Evolutionary conservation across 2,113 vertebrate genomes (phyloP), one percentile per base, ranked within the genome.

Genomic region (Albula glossodonta): DNA sequence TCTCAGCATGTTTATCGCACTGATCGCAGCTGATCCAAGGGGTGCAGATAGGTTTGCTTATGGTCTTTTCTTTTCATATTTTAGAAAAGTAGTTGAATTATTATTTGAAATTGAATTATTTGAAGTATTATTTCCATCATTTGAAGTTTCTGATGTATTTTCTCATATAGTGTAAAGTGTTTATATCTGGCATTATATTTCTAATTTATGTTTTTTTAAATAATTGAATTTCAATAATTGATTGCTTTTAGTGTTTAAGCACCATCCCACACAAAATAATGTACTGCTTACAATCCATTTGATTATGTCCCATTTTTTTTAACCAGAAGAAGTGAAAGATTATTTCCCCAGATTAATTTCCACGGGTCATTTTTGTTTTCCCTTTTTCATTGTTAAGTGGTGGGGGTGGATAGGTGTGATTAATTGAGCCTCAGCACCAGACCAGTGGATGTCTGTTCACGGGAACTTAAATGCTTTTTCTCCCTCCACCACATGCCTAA

Each of bases 391-490:
- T 49, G 15, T 53, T 82, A 19, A n/a, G 31, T 4, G 48, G 19
- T 4, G 31, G 17, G 17, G 80, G 66, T 86, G 86, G 48, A 49
- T 51, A 12, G 81, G 51, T 85, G 87, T 78, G 56, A 51, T 82
- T 85, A 9, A 81, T 86, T 84, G 57, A 50, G 53, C 74, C 82
- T n/a, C n/a, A 81, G 51, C 41, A 10, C 80, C 9, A n/a, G 2
- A 57, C 82, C 25, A 94, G 89, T 90, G 84, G 83, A 93, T 93
- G 88, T 93, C 90, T 85, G 87, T 91, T 90, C 92, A 93, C 80
- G 53, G 87, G 91, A 93, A 91, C 93, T 93, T 91, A 90, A 93
- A 95, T 94, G 89, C 94, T 94, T 94, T 94, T 90, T 87, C 90
- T 91, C 86, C 17, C 57, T 60, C 57, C 17, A 15, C 17, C 57